Conservation (phyloP, 2,797 vertebrate species). For the Serranus cabrilla region DNA sequence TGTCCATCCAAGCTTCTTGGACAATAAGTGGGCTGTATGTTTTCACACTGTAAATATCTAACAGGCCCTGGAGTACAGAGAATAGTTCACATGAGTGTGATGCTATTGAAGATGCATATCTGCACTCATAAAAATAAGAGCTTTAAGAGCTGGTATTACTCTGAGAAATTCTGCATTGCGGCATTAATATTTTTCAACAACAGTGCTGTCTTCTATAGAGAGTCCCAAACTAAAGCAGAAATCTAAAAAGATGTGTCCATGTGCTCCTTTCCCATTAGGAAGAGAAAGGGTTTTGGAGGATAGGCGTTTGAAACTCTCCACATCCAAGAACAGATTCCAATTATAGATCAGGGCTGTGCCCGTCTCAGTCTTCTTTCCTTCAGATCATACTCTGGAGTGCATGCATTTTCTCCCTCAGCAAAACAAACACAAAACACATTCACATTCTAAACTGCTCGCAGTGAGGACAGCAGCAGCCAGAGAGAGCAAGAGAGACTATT, state of each 20-base stretch:
- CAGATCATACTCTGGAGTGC: slow-evolving; percentile 80
- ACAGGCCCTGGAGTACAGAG: slow-evolving; percentile 11
- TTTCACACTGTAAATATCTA: slow-evolving; percentile 39
- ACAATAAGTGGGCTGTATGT: slow-evolving; percentile 19
- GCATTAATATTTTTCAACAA: slow-evolving; percentile 63
- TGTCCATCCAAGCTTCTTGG: slow-evolving; percentile 39
- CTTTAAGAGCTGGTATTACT: slow-evolving; percentile 14
- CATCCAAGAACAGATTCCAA: slow-evolving; percentile 88
- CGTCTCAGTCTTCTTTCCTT: slow-evolving; percentile 82
- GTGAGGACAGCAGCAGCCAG: slow-evolving; percentile 53
- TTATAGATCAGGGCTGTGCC: slow-evolving; percentile 89
- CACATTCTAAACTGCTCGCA: slow-evolving; percentile 59
- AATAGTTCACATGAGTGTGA: not conserved
- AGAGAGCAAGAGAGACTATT: slow-evolving; percentile 54
- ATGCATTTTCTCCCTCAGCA: slow-evolving; percentile 70
- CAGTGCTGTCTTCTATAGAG: slow-evolving; percentile 43
- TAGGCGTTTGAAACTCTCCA: slow-evolving; percentile 79
- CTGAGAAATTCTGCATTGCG: slow-evolving; percentile 47
- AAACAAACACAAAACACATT: slow-evolving; percentile 81
- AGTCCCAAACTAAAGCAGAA: slow-evolving; percentile 56
- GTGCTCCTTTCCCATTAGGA: slow-evolving; percentile 76
- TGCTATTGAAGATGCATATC: slow-evolving; percentile 38
- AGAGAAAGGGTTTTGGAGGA: slow-evolving; percentile 69
- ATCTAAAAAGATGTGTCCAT: slow-evolving; percentile 69
- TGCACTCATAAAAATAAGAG: slow-evolving; percentile 25